Conservation (phyloP, 2,113 vertebrate species). For the Myiozetetes cayanensis region DNA sequence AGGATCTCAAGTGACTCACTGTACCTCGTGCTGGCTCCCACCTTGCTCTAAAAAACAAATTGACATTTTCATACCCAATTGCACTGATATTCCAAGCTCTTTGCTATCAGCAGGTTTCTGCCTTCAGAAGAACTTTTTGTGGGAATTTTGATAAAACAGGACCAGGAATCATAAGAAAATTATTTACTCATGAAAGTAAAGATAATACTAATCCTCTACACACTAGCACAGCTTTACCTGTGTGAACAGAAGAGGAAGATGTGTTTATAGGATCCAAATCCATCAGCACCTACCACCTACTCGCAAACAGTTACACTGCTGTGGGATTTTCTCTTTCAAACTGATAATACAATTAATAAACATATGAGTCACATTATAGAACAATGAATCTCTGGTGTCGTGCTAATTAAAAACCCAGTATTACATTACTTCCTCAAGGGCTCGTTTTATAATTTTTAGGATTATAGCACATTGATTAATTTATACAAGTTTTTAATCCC, state of each 20-base stretch:
- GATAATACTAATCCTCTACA: not conserved
- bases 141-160: not conserved
- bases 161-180: not conserved
- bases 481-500: constrained; percentile 82
- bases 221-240: not conserved
- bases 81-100: not conserved
- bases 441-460: constrained; percentile 80
- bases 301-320: not conserved
- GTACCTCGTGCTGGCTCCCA: not conserved
- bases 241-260: not conserved
- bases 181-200: not conserved
- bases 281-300: not conserved
- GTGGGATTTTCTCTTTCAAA: not conserved
- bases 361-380: constrained; percentile 57
- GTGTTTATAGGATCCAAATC: not conserved
- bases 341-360: constrained; percentile 68
- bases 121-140: not conserved
- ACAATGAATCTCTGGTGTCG: constrained; percentile 73
- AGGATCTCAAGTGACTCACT: not conserved
- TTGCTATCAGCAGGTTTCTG: not conserved
- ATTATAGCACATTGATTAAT: constrained; percentile 83
- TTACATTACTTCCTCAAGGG: constrained; percentile 80
- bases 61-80: not conserved
- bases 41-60: not conserved
- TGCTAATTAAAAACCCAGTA: constrained; percentile 79